Conservation (phyloP, 2,113 vertebrate genomes). For the zebrafish (Danio rerio) region DNA sequence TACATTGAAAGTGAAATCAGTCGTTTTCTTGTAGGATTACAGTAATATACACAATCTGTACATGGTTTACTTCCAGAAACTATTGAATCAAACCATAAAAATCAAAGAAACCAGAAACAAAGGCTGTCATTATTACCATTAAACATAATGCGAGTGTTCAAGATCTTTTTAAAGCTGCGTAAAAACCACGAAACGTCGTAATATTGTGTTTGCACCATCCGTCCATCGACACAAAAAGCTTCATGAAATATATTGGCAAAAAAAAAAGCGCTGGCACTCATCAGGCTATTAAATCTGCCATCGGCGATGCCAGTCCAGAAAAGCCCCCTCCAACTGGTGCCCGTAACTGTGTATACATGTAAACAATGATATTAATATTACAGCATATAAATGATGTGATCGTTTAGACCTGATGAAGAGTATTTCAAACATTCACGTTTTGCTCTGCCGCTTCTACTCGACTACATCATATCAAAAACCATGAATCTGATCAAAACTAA, state of each 20-base stretch:
- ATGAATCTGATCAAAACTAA: background rate
- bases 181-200: conserved; percentile 20
- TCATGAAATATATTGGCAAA: background rate
- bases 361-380: conserved; percentile 33
- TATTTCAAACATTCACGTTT: conserved; percentile 4
- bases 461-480: conserved; percentile 26
- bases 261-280: conserved; percentile 5
- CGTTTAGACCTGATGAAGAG: background rate
- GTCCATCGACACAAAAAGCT: conserved; percentile 14
- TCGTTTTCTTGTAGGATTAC: conserved; percentile 45
- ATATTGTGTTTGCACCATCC: conserved; percentile 8
- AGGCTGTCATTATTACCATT: conserved; percentile 9
- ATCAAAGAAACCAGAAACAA: conserved; percentile 33
- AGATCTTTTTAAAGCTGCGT: conserved; percentile 16
- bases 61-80: conserved; percentile 44
- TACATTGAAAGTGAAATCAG: conserved; percentile 66
- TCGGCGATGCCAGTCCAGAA: background rate
- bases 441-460: background rate
- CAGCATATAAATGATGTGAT: conserved; percentile 6
- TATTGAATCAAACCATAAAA: conserved; percentile 26
- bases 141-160: conserved; percentile 8
- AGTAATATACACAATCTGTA: conserved; percentile 57
- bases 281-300: background rate
- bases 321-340: background rate
- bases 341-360: conserved; percentile 3